These are phyloP conservation scores for Macquaria ambigua DNA, from an alignment of 2,113 vertebrate species.

Conservation along the genomic window DNA sequence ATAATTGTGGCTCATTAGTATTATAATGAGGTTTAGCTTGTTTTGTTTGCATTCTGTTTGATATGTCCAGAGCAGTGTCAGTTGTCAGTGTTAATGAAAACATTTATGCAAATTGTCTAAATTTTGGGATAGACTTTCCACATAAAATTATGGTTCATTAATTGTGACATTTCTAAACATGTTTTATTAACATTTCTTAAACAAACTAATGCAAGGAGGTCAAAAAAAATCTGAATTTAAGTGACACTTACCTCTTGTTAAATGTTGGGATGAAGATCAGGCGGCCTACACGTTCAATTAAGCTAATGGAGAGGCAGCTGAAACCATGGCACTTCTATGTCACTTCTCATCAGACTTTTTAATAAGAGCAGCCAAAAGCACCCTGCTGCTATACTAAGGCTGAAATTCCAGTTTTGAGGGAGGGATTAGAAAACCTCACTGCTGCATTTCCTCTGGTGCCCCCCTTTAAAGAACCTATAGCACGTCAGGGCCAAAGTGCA, in stretches of 20 bases:
- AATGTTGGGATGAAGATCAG: constrained; percentile 17
- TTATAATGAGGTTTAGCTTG: background rate
- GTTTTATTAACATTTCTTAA: background rate
- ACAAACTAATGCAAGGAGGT: background rate
- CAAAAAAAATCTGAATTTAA: background rate
- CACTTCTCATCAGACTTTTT: constrained; percentile 45
- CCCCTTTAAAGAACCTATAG: constrained; percentile 63
- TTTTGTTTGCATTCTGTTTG: background rate
- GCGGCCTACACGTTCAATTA: constrained; percentile 13
- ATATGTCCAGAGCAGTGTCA: background rate
- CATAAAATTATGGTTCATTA: background rate
- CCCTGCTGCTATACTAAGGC: constrained; percentile 28
- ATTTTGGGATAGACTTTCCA: background rate
- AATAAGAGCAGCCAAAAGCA: constrained; percentile 49
- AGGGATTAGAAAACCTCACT: constrained; percentile 64
- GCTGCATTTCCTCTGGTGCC: constrained; percentile 36
- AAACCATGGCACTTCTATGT: constrained; percentile 12
- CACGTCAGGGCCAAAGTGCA: constrained; percentile 51
- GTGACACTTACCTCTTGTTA: constrained; percentile 46
- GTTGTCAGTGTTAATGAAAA: background rate
- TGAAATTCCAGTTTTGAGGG: constrained; percentile 65
- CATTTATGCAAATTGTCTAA: background rate
- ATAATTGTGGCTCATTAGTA: background rate
- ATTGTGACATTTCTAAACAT: constrained; percentile 9
- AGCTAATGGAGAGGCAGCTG: constrained; percentile 18